Base-by-base conservation (phyloP, 2,888 invertebrate species). In the Ischnus inquisitorius region DNA sequence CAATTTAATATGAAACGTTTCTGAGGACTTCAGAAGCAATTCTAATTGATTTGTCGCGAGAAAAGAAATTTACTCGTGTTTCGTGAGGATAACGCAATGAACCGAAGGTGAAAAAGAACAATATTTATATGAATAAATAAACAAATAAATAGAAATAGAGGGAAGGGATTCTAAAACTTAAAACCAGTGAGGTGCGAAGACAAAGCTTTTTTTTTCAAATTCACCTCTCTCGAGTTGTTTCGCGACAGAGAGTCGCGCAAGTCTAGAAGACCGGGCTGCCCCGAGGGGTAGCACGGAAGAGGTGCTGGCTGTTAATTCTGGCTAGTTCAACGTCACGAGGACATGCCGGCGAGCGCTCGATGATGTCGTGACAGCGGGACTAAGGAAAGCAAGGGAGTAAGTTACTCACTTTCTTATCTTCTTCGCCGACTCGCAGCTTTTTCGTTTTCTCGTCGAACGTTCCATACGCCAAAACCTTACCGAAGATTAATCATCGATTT, bases 341-440 rank as follows among this genome's bases (percentile, higher is more conserved):
- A 88, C 88, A 89, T 89, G 90, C 87, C 85, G 85, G 72, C 46
- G 71, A 83, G 75, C 79, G 80, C 85, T 88, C 88, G 89, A 90
- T 90, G 90, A 90, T 90, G 89, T 87, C 89, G 87, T 90, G 90
- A 91, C 90, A 88, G 88, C 87, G 87, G 85, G 85, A 87, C 79
- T 81, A 85, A 81, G 85, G 78, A 83, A 60, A 80, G 85, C 77
- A 85, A 87, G 88, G 87, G 87, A 85, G 86, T 86, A 87, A 85
- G 89, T 90, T 81, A 25, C 34, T 39, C 16, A 8, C 60, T 25
- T 14, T 57, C 14, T 22, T 28, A 5, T n/a, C n/a, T 60, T 28
- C 4, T 1, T 28, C 65, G 16, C 6, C 16, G 39, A 28, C 5
- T 8, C 77, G 46, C 48, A 43, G 41, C 65, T 62, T 72, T 48